These are phyloP conservation scores for Pardalotus punctatus DNA, from an alignment of 2,113 vertebrate genomes.

Conservation along the genomic window DNA sequence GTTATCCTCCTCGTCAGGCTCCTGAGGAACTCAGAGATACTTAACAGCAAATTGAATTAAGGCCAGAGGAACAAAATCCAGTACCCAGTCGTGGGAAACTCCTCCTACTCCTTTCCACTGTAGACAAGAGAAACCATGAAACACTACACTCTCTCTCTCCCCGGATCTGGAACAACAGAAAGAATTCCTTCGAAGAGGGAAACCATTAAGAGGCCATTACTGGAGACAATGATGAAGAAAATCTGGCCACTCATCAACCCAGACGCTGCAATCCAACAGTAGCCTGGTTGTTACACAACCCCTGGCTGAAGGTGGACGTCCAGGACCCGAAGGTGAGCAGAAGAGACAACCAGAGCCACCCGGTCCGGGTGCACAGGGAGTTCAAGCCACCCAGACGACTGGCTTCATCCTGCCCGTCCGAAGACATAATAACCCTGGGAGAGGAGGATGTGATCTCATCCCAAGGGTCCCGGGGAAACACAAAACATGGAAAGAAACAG, in stretches of 20 bases:
- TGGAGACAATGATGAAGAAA: conserved; percentile 10
- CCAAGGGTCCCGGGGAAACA: conserved; percentile 33
- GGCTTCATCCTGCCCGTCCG: conserved; percentile 21
- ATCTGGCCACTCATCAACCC: background rate
- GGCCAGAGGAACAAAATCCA: conserved; percentile 27
- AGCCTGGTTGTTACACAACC: background rate
- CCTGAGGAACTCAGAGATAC: conserved; percentile 8
- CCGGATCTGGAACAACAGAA: background rate
- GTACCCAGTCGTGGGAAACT: conserved; percentile 20
- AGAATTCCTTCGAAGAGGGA: background rate
- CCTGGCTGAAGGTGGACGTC: background rate
- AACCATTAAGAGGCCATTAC: conserved; percentile 45
- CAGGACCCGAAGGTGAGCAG: background rate
- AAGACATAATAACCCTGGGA: conserved; percentile 51
- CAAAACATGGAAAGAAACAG: conserved; percentile 54
- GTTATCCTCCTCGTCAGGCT: background rate
- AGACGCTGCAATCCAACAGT: background rate
- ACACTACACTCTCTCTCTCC: conserved; percentile 7
- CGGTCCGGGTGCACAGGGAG: background rate
- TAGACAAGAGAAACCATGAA: conserved; percentile 45
- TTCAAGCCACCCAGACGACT: conserved; percentile 19
- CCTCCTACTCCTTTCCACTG: conserved; percentile 36
- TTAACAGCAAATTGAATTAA: conserved; percentile 42
- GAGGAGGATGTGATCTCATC: conserved; percentile 65
- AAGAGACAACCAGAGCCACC: background rate